Conservation (phyloP, 2,113 vertebrate species). For the Lophochroa leadbeateri region DNA sequence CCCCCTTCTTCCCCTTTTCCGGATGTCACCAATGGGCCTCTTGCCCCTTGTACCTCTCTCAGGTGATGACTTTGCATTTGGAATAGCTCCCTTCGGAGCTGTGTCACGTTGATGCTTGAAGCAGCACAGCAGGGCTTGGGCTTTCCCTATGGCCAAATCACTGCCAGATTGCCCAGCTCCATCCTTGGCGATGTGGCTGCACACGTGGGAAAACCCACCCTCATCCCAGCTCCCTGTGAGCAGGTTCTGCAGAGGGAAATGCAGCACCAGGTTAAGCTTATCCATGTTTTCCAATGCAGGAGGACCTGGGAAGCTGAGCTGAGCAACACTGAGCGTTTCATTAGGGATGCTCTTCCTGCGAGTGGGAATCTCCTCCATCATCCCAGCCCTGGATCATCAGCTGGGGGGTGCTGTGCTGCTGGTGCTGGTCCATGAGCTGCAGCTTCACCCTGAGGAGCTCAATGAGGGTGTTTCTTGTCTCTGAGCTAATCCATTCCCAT, state of each 20-base stretch:
- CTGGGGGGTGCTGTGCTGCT: background rate
- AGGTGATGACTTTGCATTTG: background rate
- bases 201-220: background rate
- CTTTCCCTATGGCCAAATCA: slow-evolving; percentile 45
- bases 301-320: background rate
- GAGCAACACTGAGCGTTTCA: accelerated
- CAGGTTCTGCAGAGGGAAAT: background rate
- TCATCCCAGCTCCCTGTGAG: accelerated
- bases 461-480: background rate
- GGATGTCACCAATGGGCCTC: background rate
- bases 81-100: background rate
- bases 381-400: background rate
- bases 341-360: background rate
- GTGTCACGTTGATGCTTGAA: slow-evolving; percentile 45
- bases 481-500: background rate
- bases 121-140: slow-evolving; percentile 23
- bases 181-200: background rate
- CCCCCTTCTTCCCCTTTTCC: background rate
- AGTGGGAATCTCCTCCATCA: background rate
- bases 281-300: background rate
- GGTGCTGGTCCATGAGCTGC: accelerated
- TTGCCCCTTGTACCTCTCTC: background rate
- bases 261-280: too few relatives aligned
- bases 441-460: background rate
- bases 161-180: slow-evolving; percentile 13